phyloP scores from a whole-genome alignment of 2,888 invertebrate species.

The Drosophila neotestacea region DNA sequence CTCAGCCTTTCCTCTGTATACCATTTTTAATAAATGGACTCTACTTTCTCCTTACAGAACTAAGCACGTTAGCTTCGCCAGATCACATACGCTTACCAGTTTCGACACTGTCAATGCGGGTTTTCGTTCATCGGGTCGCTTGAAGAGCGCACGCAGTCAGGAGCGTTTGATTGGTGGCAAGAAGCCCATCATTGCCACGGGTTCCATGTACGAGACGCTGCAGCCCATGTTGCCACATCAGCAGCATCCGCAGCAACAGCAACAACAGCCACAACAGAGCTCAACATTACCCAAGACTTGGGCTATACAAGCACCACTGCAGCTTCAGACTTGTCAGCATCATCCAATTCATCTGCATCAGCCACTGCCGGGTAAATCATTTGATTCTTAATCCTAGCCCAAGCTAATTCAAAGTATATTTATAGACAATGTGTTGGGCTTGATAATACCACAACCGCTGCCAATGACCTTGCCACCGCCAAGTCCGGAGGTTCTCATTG shows the following conservation, averaged over 20 bases:
- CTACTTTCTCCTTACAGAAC: constrained; percentile 86
- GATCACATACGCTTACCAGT: constrained; percentile 94
- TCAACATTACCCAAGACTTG: constrained; percentile 68
- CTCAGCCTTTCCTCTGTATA: no score
- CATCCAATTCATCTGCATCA: constrained; percentile 81
- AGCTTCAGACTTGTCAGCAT: constrained; percentile 76
- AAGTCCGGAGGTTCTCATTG: constrained; percentile 84
- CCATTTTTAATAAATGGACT: no score
- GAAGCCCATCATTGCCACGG: constrained; percentile 86
- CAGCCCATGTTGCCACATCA: constrained; percentile 65
- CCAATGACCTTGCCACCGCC: constrained; percentile 68
- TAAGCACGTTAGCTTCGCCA: constrained; percentile 96
- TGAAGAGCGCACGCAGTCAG: constrained; percentile 87
- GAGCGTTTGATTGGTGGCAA: constrained; percentile 92
- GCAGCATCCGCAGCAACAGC: constrained; percentile 41
- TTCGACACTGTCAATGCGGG: constrained; percentile 89
- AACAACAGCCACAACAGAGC: constrained; percentile 50
- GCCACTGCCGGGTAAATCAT: constrained; percentile 58
- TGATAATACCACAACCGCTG: constrained; percentile 72
- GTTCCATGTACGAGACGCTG: constrained; percentile 78
- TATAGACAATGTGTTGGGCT: constrained; percentile 65
- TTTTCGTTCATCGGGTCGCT: constrained; percentile 84
- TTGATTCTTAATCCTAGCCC: rapidly evolving
- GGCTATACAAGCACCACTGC: constrained; percentile 62
- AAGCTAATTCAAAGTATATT: not conserved